A percentile compares a stretch with the other conserved stretches of the same genome.
Evolutionary conservation across 1,140 invertebrate species (phyloP).

Genomic region (Plectrocnemia conspersa): DNA sequence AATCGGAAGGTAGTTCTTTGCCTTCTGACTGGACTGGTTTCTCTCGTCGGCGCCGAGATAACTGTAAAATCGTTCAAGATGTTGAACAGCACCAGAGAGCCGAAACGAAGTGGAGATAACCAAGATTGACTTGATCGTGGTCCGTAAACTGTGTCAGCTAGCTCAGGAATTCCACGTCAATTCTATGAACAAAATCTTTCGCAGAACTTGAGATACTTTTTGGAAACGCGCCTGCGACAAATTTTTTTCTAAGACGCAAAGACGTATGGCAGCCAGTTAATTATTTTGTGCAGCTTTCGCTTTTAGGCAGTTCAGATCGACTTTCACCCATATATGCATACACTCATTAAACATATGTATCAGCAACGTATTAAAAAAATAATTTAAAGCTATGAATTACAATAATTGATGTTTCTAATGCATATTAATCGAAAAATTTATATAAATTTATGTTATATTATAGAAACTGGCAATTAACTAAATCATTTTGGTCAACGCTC

Average conservation of each 20-base stretch:
- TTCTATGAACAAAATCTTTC: neutral
- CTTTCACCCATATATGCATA: conserved; percentile 18
- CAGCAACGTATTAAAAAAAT: too few species aligned
- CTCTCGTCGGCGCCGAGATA: conserved; percentile 8
- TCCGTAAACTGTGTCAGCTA: conserved; percentile 6
- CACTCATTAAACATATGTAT: too few species aligned
- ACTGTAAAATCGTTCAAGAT: conserved; percentile 17
- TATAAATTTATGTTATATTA: too few species aligned
- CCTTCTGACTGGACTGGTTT: conserved; percentile 20
- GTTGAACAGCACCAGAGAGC: neutral
- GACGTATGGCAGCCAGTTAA: conserved; percentile 1
- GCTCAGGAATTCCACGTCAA: conserved; percentile 3
- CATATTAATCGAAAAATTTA: too few species aligned
- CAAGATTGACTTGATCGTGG: neutral
- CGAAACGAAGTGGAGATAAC: neutral
- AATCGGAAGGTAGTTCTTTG: conserved; percentile 10
- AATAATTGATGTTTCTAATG: too few species aligned
- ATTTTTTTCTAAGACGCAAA: neutral
- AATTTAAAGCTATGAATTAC: too few species aligned
- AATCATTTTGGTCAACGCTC: too few species aligned
- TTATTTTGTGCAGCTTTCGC: conserved; percentile 10
- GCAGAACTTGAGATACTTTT: neutral
- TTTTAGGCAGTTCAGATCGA: conserved; percentile 1
- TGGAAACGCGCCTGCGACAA: neutral
- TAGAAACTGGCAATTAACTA: too few species aligned